phyloP scores from a whole-genome alignment of 2,113 vertebrate genomes.

The Campylomormyrus tamandua region DNA sequence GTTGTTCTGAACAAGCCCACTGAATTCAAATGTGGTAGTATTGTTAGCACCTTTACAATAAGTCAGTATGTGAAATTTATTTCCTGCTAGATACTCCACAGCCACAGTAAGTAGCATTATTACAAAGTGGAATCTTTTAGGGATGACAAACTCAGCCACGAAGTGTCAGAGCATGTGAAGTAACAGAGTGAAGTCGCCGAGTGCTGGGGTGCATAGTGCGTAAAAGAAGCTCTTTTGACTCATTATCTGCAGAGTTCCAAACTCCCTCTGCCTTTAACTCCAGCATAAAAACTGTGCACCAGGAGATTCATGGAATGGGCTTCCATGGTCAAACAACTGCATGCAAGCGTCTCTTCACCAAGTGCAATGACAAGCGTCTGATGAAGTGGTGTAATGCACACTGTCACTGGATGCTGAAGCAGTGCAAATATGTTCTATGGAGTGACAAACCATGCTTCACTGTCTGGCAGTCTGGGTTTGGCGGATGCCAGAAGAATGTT shows the following conservation, averaged over 20 bases:
- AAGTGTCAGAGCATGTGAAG: no score
- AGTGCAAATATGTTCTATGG: background rate
- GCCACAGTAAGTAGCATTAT: no score
- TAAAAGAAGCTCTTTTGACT: background rate
- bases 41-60: no score
- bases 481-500: background rate
- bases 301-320: background rate
- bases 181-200: no score
- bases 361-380: background rate
- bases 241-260: background rate
- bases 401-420: background rate
- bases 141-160: background rate
- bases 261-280: background rate
- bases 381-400: background rate
- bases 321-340: background rate
- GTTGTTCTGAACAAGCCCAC: no score
- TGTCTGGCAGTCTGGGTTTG: background rate
- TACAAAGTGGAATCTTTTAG: no score
- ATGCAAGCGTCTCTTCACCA: background rate
- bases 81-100: no score
- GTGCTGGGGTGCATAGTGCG: background rate
- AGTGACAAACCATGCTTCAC: background rate
- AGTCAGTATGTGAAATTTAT: no score
- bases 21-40: no score
- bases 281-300: background rate